phyloP scores from a whole-genome alignment of 2,888 invertebrate species.

The Lycaena phlaeas region DNA sequence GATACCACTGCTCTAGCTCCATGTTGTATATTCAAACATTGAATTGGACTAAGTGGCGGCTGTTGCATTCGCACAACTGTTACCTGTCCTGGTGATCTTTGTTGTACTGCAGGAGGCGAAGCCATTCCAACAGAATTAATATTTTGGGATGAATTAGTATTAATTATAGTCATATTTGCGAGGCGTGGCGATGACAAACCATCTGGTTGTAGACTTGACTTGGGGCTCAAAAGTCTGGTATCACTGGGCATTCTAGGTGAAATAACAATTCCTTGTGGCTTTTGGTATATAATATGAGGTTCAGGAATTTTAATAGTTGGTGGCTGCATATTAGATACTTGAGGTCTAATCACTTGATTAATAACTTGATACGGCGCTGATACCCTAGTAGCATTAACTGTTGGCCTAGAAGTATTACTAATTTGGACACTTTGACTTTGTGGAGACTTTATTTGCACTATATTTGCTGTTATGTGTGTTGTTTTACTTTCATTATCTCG shows the following conservation, averaged over 20 bases:
- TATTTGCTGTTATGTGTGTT: constrained; percentile 50
- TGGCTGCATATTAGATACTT: constrained; percentile 71
- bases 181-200: constrained; percentile 49
- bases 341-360: constrained; percentile 50
- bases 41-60: constrained; percentile 58
- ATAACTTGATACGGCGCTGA: constrained; percentile 58
- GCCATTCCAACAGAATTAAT: constrained; percentile 44
- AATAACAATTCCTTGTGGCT: constrained; percentile 56
- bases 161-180: constrained; percentile 53
- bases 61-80: constrained; percentile 69
- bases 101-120: constrained; percentile 50
- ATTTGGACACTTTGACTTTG: constrained; percentile 37
- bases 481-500: constrained; percentile 49
- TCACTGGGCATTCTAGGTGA: constrained; percentile 56
- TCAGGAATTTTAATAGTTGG: constrained; percentile 79
- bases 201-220: constrained; percentile 46
- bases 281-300: constrained; percentile 59
- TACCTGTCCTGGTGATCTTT: constrained; percentile 60
- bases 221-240: constrained; percentile 54
- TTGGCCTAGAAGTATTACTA: constrained; percentile 41
- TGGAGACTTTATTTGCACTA: constrained; percentile 55
- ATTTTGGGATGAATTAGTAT: constrained; percentile 42
- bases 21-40: constrained; percentile 52
- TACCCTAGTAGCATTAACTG: constrained; percentile 43
- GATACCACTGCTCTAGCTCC: constrained; percentile 54